Base-by-base conservation (phyloP, 2,113 vertebrate genomes). In the Patagioenas fasciata region DNA sequence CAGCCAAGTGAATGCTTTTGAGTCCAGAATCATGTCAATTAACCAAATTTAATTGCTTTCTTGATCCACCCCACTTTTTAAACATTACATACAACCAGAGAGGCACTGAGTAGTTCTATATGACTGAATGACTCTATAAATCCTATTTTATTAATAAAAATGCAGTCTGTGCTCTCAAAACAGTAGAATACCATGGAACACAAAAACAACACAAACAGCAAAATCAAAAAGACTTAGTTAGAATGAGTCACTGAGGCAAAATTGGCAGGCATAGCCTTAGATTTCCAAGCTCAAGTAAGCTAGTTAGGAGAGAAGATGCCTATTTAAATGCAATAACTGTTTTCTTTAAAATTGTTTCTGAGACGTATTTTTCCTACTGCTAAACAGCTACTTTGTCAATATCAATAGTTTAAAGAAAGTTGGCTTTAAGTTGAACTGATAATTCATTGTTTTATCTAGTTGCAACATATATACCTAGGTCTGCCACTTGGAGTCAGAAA, bases 11-110 rank as follows among this genome's bases (percentile, higher is more conserved):
- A 93, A 95, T 32, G 48, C 48, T 92, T 91, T 17, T 32, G 48
- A 84, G 65, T 65, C 73, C 80, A 95, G 93, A 92, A 91, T 81
- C 44, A 75, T 57, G 80, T 93, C 88, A 93, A 91, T 94, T 96
- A 96, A 91, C 47, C 21, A n/a, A 74, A 67, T 72, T 91, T 89
- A 93, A 95, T 91, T 89, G 56, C 53, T 81, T 97, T 86, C 72
- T 92, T 91, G 71, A 88, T 84, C n/a, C 74, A 73, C 3, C 40
- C 36, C 34, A 12, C 19, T 26, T 65, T 88, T 94, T 56, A 50
- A 87, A 53, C 48, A 10, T 47, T 66, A n/a, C n/a, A n/a, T n/a
- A n/a, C n/a, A n/a, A 80, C 36, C 21, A 73, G 65, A 80, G 38
- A 15, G 58, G 48, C 0, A 9, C 7, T 80, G 42, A 74, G 26